These are phyloP conservation scores for Propithecus perrieri DNA, from an alignment of 2,797 vertebrate species.

Conservation along the genomic window DNA sequence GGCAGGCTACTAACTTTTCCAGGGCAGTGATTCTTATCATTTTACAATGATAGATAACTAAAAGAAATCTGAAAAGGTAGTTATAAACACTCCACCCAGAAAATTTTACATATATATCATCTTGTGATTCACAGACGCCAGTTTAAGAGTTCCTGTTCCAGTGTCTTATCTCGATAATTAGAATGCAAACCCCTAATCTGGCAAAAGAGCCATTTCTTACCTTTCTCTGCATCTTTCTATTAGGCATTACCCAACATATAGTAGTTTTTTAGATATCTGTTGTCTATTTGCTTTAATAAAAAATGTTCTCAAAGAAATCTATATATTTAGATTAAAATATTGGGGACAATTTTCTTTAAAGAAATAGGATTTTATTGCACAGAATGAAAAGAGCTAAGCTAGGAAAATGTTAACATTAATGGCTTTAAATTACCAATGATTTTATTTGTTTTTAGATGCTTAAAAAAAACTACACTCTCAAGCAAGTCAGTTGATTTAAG, in stretches of 20 bases:
- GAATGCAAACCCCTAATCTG: neutral
- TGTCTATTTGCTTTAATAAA: neutral
- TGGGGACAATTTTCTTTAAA: neutral
- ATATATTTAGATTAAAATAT: neutral
- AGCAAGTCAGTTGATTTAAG: neutral
- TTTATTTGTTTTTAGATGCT: neutral
- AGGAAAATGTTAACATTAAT: constrained; percentile 11
- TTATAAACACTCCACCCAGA: neutral
- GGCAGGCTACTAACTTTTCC: neutral
- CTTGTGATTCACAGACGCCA: neutral
- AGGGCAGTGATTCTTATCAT: neutral
- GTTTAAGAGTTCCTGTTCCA: neutral
- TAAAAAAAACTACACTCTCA: neutral
- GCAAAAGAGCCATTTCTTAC: neutral
- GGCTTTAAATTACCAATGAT: neutral
- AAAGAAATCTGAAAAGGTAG: neutral
- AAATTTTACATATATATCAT: neutral
- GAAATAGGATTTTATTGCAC: neutral
- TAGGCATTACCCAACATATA: neutral
- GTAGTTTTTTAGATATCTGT: neutral
- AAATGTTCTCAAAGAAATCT: constrained; percentile 5
- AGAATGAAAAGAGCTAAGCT: constrained; percentile 26
- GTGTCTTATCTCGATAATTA: neutral
- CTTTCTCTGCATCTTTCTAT: neutral
- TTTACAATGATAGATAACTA: neutral